Evolutionary conservation across 2,113 vertebrate genomes (phyloP).

Genomic region (Glareola pratincola): DNA sequence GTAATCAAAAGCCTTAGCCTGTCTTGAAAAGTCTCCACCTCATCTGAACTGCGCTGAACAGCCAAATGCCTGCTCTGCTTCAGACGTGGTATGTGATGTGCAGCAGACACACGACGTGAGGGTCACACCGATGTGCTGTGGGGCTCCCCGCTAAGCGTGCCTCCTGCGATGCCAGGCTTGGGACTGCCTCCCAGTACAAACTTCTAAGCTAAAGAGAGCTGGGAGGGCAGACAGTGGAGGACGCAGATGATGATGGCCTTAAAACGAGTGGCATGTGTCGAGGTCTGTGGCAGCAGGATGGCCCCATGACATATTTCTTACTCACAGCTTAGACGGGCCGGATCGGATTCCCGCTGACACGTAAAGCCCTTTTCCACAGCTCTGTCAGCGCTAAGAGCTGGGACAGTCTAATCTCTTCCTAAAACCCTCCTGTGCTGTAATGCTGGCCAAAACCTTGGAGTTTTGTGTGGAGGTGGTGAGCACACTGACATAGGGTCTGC

Average conservation of each 20-base stretch:
- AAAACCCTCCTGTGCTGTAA: background rate
- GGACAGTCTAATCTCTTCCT: conserved; percentile 5
- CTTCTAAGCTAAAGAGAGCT: background rate
- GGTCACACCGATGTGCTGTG: accelerated
- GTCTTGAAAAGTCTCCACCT: background rate
- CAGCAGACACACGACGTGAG: background rate
- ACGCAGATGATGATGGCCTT: background rate
- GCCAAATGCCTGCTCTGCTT: background rate
- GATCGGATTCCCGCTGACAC: background rate
- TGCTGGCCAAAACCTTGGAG: background rate
- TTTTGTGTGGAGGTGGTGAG: accelerated
- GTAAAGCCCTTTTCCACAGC: conserved; percentile 11
- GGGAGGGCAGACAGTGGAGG: background rate
- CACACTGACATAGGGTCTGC: accelerated
- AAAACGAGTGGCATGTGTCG: accelerated
- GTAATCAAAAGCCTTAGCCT: background rate
- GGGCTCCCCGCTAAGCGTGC: accelerated
- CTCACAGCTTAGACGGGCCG: background rate
- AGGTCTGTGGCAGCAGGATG: background rate
- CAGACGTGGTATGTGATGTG: accelerated
- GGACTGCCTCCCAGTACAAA: background rate
- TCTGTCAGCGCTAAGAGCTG: background rate
- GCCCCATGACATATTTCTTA: conserved; percentile 33
- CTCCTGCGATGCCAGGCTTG: background rate
- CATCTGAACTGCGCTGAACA: background rate